phyloP scores from a whole-genome alignment of 2,113 vertebrate species.

The Onychorhynchus coronatus region DNA sequence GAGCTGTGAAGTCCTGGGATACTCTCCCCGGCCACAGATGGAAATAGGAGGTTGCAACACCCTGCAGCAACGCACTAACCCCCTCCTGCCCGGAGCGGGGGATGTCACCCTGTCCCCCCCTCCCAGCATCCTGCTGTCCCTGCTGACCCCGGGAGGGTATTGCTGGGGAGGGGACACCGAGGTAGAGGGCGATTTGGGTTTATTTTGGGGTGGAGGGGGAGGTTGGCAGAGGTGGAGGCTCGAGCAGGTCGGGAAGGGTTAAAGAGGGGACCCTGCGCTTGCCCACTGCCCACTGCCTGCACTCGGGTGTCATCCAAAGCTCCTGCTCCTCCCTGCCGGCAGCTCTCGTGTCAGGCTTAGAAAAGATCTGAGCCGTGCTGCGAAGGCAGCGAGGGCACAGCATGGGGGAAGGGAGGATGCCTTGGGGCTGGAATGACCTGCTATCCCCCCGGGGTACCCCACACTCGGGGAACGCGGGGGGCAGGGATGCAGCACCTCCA shows the following conservation, averaged over 20 bases:
- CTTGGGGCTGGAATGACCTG: fast-evolving
- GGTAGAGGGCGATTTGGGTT: neutral
- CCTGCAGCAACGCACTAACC: conserved; percentile 6
- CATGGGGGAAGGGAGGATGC: neutral
- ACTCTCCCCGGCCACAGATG: conserved; percentile 36
- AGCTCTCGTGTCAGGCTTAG: neutral
- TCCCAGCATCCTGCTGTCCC: neutral
- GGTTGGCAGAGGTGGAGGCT: neutral
- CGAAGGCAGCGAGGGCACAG: neutral
- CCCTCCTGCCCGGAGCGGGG: neutral
- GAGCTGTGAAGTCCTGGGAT: conserved; percentile 57
- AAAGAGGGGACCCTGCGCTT: neutral
- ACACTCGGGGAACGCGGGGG: fast-evolving
- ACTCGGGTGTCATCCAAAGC: neutral
- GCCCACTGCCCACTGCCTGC: conserved; percentile 7
- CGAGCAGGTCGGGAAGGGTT: neutral
- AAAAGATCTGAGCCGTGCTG: neutral
- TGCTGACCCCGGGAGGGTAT: neutral
- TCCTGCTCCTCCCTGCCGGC: conserved; percentile 15
- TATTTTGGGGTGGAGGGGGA: neutral
- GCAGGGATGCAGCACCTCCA: fast-evolving
- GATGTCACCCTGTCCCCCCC: neutral
- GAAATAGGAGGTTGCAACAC: conserved; percentile 67
- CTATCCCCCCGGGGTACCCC: fast-evolving
- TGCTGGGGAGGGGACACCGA: neutral